Evolutionary conservation across 2,113 vertebrate genomes (phyloP).

Genomic region (Rhea americana): DNA sequence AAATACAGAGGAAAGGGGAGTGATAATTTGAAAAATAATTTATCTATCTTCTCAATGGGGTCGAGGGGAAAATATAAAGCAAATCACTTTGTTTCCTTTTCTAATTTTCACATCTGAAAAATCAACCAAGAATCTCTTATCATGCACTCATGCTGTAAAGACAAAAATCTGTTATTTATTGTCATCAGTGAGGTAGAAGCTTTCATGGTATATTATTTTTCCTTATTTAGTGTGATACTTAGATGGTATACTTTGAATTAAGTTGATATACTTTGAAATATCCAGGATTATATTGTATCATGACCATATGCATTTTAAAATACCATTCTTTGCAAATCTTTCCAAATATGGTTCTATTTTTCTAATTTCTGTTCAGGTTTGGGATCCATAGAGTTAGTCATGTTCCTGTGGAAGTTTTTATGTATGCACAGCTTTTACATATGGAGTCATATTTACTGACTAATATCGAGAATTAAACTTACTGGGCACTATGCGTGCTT

Average conservation of each 20-base stretch:
- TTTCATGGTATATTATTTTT: background rate
- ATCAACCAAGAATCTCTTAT: background rate
- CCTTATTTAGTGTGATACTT: background rate
- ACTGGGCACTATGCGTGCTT: background rate
- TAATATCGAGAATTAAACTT: background rate
- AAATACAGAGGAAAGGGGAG: fast-evolving
- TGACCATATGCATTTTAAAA: background rate
- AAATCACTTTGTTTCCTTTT: background rate
- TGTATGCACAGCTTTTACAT: background rate
- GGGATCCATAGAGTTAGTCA: background rate
- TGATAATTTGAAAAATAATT: background rate
- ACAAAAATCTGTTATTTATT: background rate
- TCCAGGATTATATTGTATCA: background rate
- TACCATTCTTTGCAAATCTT: background rate
- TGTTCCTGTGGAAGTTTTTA: background rate
- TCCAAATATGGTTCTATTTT: background rate
- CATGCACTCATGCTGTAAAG: background rate
- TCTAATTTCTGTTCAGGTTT: background rate
- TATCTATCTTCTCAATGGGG: background rate
- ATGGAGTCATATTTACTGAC: background rate
- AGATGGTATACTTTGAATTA: background rate
- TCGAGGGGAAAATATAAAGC: background rate
- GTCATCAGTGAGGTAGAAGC: background rate
- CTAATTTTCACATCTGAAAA: background rate
- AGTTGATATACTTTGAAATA: background rate